Percentiles rank a stretch among this genome's conserved stretches.
Evolutionary conservation across 2,797 vertebrate genomes (phyloP).

Genomic region (Halcyon chelicuti): DNA sequence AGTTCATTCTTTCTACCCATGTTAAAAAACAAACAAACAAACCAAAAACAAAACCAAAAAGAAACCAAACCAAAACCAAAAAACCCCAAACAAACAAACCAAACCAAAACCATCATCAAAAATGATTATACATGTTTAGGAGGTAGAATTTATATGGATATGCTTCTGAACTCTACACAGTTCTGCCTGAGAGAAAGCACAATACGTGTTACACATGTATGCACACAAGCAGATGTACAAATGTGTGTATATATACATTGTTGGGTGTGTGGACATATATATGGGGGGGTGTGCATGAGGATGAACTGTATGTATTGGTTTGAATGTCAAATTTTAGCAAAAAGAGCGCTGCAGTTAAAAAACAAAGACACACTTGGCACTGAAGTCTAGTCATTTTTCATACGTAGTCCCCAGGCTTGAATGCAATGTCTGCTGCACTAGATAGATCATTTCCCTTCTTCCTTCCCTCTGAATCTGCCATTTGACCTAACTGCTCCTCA

Average conservation of each 20-base stretch:
- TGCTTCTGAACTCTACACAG: not conserved
- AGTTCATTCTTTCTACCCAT: rapidly evolving
- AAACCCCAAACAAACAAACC: too few relatives aligned
- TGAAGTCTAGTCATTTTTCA: not conserved
- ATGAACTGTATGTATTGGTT: not conserved
- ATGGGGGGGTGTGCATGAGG: rapidly evolving
- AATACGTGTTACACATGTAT: not conserved
- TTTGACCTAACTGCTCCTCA: not conserved
- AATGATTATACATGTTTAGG: rapidly evolving
- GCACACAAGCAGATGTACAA: rapidly evolving
- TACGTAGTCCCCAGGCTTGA: not conserved
- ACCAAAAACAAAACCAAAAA: not conserved
- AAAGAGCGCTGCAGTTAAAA: not conserved
- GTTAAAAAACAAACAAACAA: not conserved
- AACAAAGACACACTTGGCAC: not conserved
- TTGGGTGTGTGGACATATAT: not conserved
- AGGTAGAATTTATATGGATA: not conserved
- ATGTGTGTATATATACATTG: not conserved
- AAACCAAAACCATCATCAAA: not conserved
- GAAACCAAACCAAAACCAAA: too few relatives aligned
- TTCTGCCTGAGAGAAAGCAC: not conserved
- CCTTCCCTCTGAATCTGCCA: not conserved
- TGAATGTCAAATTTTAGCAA: not conserved
- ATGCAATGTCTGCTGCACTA: not conserved
- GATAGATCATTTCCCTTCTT: not conserved